phyloP scores from a whole-genome alignment of 2,888 invertebrate genomes.

The Drosophila lacicola region DNA sequence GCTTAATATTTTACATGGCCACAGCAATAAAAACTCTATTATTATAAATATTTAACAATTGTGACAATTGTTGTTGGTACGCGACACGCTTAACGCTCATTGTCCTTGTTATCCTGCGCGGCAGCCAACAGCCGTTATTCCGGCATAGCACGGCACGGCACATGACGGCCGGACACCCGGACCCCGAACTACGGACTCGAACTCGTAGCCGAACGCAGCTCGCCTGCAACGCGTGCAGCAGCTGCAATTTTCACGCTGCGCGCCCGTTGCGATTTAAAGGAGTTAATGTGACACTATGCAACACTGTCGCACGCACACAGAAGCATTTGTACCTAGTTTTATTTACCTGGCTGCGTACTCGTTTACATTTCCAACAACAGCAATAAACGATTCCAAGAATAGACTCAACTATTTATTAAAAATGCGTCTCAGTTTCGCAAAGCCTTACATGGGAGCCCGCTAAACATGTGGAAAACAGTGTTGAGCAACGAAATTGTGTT shows the following conservation, averaged over 20 bases:
- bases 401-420: background rate
- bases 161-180: conserved; percentile 1
- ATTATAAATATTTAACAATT: conserved; percentile 81
- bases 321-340: background rate
- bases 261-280: conserved; percentile 71
- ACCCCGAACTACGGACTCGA: background rate
- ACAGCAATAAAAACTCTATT: conserved; percentile 72
- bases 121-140: conserved; percentile 39
- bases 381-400: conserved; percentile 9
- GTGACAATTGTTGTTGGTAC: conserved; percentile 76
- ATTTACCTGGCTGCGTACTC: conserved; percentile 25
- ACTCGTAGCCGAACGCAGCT: background rate
- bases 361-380: conserved; percentile 36
- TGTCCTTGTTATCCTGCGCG: conserved; percentile 52
- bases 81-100: conserved; percentile 67
- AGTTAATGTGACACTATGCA: conserved; percentile 57
- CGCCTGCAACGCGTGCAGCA: conserved; percentile 47
- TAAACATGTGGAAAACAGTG: too few species aligned
- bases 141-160: conserved; percentile 7
- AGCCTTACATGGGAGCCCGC: too few species aligned
- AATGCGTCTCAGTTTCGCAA: background rate
- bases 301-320: conserved; percentile 18
- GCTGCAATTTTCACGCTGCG: conserved; percentile 76
- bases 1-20: conserved; percentile 75
- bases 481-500: too few species aligned